Base-by-base conservation (phyloP, 2,888 invertebrate species). In the Sarcophaga variegata region DNA sequence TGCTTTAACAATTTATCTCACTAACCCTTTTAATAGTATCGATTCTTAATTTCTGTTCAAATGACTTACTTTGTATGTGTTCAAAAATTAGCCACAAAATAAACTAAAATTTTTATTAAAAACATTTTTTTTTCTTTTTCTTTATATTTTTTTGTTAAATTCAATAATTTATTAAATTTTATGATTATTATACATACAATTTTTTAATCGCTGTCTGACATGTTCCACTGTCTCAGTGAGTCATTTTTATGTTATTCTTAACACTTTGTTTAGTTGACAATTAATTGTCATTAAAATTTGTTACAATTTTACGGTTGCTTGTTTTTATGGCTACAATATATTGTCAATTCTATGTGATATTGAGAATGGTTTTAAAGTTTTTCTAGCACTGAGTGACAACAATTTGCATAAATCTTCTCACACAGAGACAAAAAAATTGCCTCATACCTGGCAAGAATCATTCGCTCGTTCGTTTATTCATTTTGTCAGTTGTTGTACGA, bases 351-450 rank as follows among this genome's bases (percentile, higher is more conserved):
- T 66, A 37, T 66, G 54, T 54, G 37, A 37, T 37, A 10, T 10
- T 37, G 37, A 8, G 8, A 37, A 37, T 37, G 37, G 2, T 8
- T 8, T 37, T 37, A 37, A 37, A 37, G 8, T 37, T 37, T 3
- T 37, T 37, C 37, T 37, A 37, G 37, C 10, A 37, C 71, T 77
- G 25, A 27, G 17, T 37, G 45, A 66, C 45, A 37, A 74, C 64
- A 62, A 81, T 87, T 79, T 78, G 64, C 74, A 81, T 87, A 81
- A 83, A 83, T 87, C 83, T 83, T 87, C 78, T 37, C 54, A 54
- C 54, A 54, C 54, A 54, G 37, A 37, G 37, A 37, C 37, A 10
- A 37, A 54, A 1, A 54, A 54, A 54, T 54, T 22, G 22, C 1
- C 11, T 72, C 12, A 60, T 75, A 84, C 83, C 79, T 84, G 83